These are phyloP conservation scores for Monopterus albus DNA, from an alignment of 2,113 vertebrate species.

Conservation along the genomic window DNA sequence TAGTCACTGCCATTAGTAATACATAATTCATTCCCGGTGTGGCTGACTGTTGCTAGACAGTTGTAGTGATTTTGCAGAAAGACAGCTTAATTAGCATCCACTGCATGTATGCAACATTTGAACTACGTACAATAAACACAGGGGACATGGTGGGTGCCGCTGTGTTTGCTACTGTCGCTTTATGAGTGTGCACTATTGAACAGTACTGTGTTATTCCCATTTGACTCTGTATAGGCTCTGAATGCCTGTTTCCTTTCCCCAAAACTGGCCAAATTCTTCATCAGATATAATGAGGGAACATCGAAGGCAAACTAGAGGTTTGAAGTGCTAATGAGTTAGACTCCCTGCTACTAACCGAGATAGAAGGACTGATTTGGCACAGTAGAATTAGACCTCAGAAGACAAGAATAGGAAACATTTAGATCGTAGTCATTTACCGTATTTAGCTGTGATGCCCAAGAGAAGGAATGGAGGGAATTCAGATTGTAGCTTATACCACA, in stretches of 20 bases:
- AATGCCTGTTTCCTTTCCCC: slow-evolving; percentile 32
- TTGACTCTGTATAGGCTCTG: slow-evolving; percentile 28
- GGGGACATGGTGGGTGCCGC: slow-evolving; percentile 4
- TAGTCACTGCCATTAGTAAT: slow-evolving; percentile 15
- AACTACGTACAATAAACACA: not conserved
- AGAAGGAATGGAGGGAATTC: slow-evolving; percentile 31
- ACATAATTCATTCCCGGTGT: slow-evolving; percentile 43
- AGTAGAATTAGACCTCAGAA: slow-evolving; percentile 66
- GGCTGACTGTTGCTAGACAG: not conserved
- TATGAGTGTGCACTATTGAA: slow-evolving; percentile 30
- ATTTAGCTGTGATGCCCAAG: slow-evolving; percentile 56
- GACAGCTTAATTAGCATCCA: slow-evolving; percentile 9
- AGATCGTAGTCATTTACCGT: slow-evolving; percentile 56
- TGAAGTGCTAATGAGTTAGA: slow-evolving; percentile 75
- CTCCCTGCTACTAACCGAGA: slow-evolving; percentile 57
- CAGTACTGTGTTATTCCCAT: slow-evolving; percentile 52
- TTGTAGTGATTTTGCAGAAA: slow-evolving; percentile 23
- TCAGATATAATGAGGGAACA: slow-evolving; percentile 73
- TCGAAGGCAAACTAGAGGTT: slow-evolving; percentile 68
- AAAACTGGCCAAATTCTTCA: slow-evolving; percentile 50
- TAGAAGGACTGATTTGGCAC: slow-evolving; percentile 64
- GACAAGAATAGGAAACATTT: slow-evolving; percentile 61
- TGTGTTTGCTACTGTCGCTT: slow-evolving; percentile 26
- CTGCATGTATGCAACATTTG: slow-evolving; percentile 7
- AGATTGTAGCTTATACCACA: slow-evolving; percentile 37